Conservation (phyloP, 2,888 invertebrate species). For the Camponotus fellah region DNA sequence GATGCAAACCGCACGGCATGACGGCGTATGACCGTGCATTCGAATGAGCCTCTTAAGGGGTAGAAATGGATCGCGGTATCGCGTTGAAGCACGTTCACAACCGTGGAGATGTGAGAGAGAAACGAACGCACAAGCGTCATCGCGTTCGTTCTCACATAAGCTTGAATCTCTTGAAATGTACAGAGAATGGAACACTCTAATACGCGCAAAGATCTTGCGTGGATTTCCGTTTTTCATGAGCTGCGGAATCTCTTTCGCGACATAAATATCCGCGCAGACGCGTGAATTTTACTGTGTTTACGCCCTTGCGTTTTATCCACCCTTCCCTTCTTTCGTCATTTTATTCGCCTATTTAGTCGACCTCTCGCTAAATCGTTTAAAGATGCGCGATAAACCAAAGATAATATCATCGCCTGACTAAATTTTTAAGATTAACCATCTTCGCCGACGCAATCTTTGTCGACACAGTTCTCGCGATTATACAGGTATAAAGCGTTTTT, state of each 20-base stretch:
- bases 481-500: too few species aligned
- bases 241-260: not conserved
- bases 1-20: slow-evolving; percentile 58
- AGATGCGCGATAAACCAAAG: slow-evolving; percentile 10
- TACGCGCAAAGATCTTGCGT: slow-evolving; percentile 9
- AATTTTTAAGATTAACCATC: slow-evolving; percentile 34
- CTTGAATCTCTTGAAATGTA: slow-evolving; percentile 32
- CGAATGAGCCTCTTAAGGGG: slow-evolving; percentile 78
- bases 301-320: not conserved
- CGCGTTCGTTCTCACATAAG: not conserved
- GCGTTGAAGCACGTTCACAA: slow-evolving; percentile 71
- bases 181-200: not conserved
- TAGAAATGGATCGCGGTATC: slow-evolving; percentile 43
- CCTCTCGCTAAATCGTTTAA: slow-evolving; percentile 5
- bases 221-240: not conserved
- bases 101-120: slow-evolving; percentile 39
- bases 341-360: slow-evolving; percentile 26
- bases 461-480: too few species aligned
- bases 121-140: slow-evolving; percentile 35
- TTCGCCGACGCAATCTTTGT: not conserved
- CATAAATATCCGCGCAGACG: not conserved
- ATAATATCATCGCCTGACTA: slow-evolving; percentile 13
- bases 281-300: not conserved
- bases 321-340: not conserved
- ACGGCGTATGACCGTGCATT: slow-evolving; percentile 80